These are phyloP conservation scores for Drosophila leonis DNA, from an alignment of 2,888 invertebrate genomes.

Conservation along the genomic window DNA sequence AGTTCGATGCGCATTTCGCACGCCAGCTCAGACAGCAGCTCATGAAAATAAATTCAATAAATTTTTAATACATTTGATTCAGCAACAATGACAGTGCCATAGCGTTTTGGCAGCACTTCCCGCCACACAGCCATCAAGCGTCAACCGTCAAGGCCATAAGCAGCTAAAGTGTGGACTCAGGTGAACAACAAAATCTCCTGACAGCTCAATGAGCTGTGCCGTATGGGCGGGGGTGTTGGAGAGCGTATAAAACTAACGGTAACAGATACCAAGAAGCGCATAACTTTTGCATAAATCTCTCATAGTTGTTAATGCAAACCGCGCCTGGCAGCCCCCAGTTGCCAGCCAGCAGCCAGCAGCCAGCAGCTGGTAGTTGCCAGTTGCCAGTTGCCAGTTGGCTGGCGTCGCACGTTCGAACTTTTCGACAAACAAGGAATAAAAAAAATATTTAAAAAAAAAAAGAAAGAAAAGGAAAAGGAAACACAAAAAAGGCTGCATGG, in stretches of 20 bases:
- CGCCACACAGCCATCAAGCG: slow-evolving; percentile 16
- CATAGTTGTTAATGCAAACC: slow-evolving; percentile 72
- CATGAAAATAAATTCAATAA: slow-evolving; percentile 74
- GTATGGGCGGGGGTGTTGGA: neutral
- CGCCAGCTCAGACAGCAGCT: slow-evolving; percentile 31
- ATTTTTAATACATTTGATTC: slow-evolving; percentile 72
- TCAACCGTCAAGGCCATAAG: slow-evolving; percentile 12
- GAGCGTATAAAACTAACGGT: slow-evolving; percentile 25
- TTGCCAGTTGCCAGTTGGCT: slow-evolving; percentile 42
- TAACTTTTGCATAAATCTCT: slow-evolving; percentile 72
- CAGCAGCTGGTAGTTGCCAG: slow-evolving; percentile 32
- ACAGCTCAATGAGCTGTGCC: slow-evolving; percentile 43
- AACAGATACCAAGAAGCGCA: slow-evolving; percentile 59
- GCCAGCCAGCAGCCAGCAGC: slow-evolving; percentile 20
- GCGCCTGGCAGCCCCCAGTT: slow-evolving; percentile 40
- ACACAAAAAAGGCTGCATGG: slow-evolving; percentile 43
- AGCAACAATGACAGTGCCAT: slow-evolving; percentile 57
- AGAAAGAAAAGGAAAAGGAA: slow-evolving; percentile 9
- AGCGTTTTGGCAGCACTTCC: slow-evolving; percentile 21
- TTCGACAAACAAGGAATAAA: slow-evolving; percentile 28
- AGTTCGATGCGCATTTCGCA: slow-evolving; percentile 41
- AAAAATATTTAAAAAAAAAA: neutral
- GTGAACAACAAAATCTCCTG: slow-evolving; percentile 45
- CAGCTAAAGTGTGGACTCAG: slow-evolving; percentile 55
- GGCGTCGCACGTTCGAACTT: slow-evolving; percentile 65